These are phyloP conservation scores for Meandrusa payeni DNA, from an alignment of 2,888 invertebrate species.

Conservation along the genomic window DNA sequence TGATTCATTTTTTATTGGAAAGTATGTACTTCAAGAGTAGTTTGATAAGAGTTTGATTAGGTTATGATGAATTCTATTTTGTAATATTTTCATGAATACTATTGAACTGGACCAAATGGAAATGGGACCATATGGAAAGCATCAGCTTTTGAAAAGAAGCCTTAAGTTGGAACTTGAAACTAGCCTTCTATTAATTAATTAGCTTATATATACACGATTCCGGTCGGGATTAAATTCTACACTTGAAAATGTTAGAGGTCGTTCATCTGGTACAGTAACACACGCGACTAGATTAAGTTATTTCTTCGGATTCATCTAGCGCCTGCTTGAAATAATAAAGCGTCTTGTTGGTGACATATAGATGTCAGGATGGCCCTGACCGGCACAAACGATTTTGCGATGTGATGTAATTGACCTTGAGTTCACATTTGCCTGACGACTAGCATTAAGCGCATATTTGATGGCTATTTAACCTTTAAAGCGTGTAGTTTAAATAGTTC, in stretches of 20 bases:
- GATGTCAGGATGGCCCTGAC: conserved; percentile 3
- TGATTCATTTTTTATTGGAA: no score
- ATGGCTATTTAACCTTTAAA: conserved; percentile 19
- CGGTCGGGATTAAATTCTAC: no score
- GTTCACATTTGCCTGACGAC: conserved; percentile 14
- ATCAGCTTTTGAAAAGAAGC: no score
- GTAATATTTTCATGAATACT: no score
- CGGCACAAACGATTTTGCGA: conserved; percentile 9
- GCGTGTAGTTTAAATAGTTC: conserved; percentile 2
- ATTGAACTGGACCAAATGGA: no score
- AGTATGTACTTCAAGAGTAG: no score
- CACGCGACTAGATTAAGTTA: conserved; percentile 6
- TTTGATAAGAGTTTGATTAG: no score
- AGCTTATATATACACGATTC: no score
- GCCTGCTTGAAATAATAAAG: conserved; percentile 5
- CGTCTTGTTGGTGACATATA: conserved; percentile 16
- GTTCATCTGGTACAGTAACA: conserved; percentile 10
- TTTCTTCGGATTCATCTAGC: conserved; percentile 1
- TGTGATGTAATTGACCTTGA: conserved; percentile 12
- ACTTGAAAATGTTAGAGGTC: neutral
- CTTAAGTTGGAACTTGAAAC: no score
- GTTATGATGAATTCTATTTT: no score
- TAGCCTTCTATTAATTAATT: no score
- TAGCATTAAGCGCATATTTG: conserved; percentile 2
- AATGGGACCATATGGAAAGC: no score